Evolutionary conservation across 2,797 vertebrate species (phyloP), one percentile per base, ranked within the genome.

Genomic region (Dryobates pubescens): DNA sequence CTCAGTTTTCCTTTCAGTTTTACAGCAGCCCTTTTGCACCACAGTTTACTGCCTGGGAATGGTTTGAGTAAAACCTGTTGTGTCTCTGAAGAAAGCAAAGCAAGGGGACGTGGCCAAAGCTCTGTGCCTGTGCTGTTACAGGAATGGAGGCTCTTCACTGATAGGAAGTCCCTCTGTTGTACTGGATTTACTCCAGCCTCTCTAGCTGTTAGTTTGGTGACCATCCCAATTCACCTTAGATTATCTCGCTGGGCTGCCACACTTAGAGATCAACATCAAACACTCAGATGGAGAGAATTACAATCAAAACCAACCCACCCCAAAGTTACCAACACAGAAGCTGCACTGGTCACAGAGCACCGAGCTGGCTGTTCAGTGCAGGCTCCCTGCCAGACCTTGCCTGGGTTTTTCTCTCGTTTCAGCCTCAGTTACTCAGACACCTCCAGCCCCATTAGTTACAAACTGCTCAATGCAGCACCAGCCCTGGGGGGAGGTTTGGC

Each of bases 121-220:
- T 13, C 8, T 75, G 22, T 88, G 54, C 15, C 79, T 74, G 36
- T 86, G 43, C 58, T 1, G 4, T 88, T 88, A 88, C 43, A 89
- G 74, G 90, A 79, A 88, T 81, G 77, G 79, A 85, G 38, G 36
- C 64, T 81, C 26, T 72, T 91, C 75, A 72, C 41, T 34, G 54
- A 63, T 92, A 93, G 70, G 84, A 94, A 94, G 86, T 81, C 45
- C 58, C 34, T 86, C 54, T 77, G 3, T 78, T 86, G 82, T 51
- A 94, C 80, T 89, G 91, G 95, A 95, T 92, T 86, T 81, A 90
- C 56, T 94, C 92, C 84, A 92, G 4, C 0, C 0, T 32, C 34
- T 72, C 74, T 91, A 74, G 74, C 63, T 79, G 23, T 41, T 89
- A 86, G 49, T 56, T 95, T 88, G 84, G 76, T 78, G 51, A 75